Conservation (phyloP, 1,140 invertebrate genomes). For the Chymomyza costata region DNA sequence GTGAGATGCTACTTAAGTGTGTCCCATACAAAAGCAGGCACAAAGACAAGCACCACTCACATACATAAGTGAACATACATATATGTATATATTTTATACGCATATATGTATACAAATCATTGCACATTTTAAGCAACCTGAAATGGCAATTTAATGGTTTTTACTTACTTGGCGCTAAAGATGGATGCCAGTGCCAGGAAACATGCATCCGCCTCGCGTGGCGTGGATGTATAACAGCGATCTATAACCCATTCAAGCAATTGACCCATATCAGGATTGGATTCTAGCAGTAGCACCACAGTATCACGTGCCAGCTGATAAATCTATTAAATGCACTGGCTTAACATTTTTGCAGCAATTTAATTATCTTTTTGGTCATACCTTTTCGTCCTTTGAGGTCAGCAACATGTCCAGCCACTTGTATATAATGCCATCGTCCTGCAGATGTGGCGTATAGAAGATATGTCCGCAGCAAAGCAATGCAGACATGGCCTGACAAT, state of each 20-base stretch:
- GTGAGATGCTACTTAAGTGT: slow-evolving; percentile 40
- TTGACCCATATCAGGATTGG: slow-evolving; percentile 95
- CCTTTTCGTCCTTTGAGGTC: slow-evolving; percentile 91
- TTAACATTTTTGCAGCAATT: background rate
- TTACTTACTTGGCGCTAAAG: slow-evolving; percentile 92
- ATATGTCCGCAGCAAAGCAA: slow-evolving; percentile 95
- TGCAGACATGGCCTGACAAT: slow-evolving; percentile 91
- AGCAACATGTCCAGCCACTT: slow-evolving; percentile 94
- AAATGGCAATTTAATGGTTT: background rate
- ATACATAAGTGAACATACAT: background rate
- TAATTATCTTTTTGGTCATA: slow-evolving; percentile 65
- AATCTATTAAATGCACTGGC: no score
- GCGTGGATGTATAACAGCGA: slow-evolving; percentile 94
- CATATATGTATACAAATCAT: slow-evolving; percentile 40
- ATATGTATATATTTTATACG: slow-evolving; percentile 23
- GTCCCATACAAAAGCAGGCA: slow-evolving; percentile 1
- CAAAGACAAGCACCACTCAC: background rate
- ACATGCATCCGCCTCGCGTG: slow-evolving; percentile 94
- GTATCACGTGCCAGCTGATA: slow-evolving; percentile 94
- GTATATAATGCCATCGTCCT: slow-evolving; percentile 95
- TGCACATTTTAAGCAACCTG: slow-evolving; percentile 8
- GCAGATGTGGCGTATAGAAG: slow-evolving; percentile 88
- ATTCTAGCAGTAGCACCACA: slow-evolving; percentile 94
- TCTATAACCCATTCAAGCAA: slow-evolving; percentile 98
- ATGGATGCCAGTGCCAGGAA: slow-evolving; percentile 96